Conservation (phyloP, 2,888 invertebrate genomes). For the Temnothorax unifasciatus region DNA sequence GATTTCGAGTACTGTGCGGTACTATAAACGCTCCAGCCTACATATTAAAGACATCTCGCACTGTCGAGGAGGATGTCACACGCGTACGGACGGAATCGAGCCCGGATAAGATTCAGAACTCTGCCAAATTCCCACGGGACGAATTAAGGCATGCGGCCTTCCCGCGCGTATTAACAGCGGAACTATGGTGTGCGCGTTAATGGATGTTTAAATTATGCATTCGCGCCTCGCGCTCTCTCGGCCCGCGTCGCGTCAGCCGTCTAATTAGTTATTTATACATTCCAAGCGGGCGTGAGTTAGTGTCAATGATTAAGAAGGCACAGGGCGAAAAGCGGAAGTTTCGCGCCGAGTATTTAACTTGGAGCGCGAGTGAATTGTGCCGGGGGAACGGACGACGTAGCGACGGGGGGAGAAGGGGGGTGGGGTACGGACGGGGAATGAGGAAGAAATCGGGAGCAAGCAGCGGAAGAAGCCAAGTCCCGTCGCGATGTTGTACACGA, state of each 20-base stretch:
- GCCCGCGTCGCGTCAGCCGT: slow-evolving; percentile 55
- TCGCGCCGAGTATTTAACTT: slow-evolving; percentile 81
- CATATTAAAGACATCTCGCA: slow-evolving; percentile 24
- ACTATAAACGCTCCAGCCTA: neutral
- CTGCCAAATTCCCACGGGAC: slow-evolving; percentile 60
- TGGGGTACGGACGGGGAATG: slow-evolving; percentile 31
- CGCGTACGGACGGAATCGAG: neutral
- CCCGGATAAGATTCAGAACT: slow-evolving; percentile 50
- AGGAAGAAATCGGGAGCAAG: slow-evolving; percentile 45
- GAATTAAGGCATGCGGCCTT: slow-evolving; percentile 71
- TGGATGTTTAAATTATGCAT: slow-evolving; percentile 84
- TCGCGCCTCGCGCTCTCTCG: slow-evolving; percentile 67
- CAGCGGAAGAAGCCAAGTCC: slow-evolving; percentile 44
- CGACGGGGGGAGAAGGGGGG: neutral
- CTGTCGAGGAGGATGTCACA: neutral
- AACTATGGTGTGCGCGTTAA: slow-evolving; percentile 77
- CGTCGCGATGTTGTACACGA: slow-evolving; percentile 65
- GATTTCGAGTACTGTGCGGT: neutral
- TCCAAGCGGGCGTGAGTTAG: slow-evolving; percentile 81
- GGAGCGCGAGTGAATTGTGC: slow-evolving; percentile 70
- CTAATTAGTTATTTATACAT: slow-evolving; percentile 84
- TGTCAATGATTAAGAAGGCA: slow-evolving; percentile 82
- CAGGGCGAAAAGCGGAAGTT: slow-evolving; percentile 72
- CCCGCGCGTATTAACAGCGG: slow-evolving; percentile 71
- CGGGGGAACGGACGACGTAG: slow-evolving; percentile 40